Conservation (phyloP, 2,113 vertebrate genomes). For the Ciconia stormi region DNA sequence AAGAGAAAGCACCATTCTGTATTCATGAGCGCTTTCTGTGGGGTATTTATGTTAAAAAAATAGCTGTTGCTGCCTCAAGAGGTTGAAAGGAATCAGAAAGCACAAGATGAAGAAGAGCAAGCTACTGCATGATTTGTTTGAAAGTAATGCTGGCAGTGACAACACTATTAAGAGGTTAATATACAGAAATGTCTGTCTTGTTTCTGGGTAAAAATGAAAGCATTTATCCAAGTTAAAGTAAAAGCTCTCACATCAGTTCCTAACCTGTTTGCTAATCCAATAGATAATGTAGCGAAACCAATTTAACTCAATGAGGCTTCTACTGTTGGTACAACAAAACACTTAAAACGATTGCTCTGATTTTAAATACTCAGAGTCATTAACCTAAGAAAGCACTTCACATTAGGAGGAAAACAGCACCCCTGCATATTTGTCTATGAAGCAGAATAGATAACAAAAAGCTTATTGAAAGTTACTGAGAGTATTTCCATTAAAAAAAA, state of each 20-base stretch:
- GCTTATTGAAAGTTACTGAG: not conserved
- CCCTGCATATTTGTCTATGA: not conserved
- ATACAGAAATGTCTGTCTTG: not conserved
- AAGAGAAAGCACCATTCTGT: not conserved
- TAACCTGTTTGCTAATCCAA: constrained; percentile 9
- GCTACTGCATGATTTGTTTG: not conserved
- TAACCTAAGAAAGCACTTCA: constrained; percentile 29
- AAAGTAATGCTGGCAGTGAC: not conserved
- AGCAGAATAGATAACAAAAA: not conserved
- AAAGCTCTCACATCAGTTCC: not conserved
- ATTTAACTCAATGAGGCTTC: constrained; percentile 54
- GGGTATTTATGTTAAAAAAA: not conserved
- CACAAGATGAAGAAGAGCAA: not conserved
- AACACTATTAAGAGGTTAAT: not conserved
- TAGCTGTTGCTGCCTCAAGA: not conserved
- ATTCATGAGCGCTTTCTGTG: not conserved
- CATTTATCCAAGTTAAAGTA: not conserved
- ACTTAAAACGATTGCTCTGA: constrained; percentile 19
- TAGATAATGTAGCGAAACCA: constrained; percentile 49
- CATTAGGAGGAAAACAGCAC: not conserved
- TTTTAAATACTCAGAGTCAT: constrained; percentile 39
- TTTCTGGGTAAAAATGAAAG: constrained; percentile 1
- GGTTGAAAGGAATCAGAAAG: not conserved
- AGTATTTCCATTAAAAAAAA: not conserved
- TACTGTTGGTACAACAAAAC: not conserved